Conservation (phyloP, 2,113 vertebrate genomes). For the Chaetodon auriga region DNA sequence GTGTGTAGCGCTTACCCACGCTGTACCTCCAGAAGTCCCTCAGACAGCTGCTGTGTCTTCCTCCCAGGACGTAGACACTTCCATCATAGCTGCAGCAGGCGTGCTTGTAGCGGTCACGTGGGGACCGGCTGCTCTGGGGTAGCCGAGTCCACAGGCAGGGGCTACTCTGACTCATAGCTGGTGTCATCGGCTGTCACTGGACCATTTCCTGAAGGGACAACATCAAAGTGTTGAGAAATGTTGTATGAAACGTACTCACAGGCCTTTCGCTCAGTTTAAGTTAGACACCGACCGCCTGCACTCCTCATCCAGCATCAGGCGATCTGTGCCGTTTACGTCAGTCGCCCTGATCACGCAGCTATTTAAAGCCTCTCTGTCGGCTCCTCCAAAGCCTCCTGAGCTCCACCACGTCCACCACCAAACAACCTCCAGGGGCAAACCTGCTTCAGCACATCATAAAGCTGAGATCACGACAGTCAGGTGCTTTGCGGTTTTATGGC, state of each 20-base stretch:
- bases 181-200: constrained; percentile 45
- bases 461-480: background rate
- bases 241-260: background rate
- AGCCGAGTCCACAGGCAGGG: constrained; percentile 81
- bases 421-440: background rate
- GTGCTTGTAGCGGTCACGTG: constrained; percentile 88
- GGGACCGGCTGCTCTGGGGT: constrained; percentile 76
- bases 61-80: constrained; percentile 88
- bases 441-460: background rate
- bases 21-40: constrained; percentile 91
- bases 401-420: background rate
- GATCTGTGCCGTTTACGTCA: too few species aligned
- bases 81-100: constrained; percentile 82
- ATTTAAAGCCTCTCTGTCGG: too few species aligned
- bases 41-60: constrained; percentile 77
- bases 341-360: too few species aligned
- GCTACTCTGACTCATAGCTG: constrained; percentile 71
- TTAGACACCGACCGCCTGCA: too few species aligned
- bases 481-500: too few species aligned
- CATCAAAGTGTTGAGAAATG: background rate
- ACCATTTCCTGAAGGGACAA: constrained; percentile 29
- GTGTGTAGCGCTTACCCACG: constrained; percentile 82
- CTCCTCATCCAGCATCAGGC: too few species aligned
- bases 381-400: background rate
- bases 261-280: background rate